These are phyloP conservation scores for Pantherophis alleghaniensis DNA, from an alignment of 2,797 vertebrate genomes.

Conservation along the genomic window DNA sequence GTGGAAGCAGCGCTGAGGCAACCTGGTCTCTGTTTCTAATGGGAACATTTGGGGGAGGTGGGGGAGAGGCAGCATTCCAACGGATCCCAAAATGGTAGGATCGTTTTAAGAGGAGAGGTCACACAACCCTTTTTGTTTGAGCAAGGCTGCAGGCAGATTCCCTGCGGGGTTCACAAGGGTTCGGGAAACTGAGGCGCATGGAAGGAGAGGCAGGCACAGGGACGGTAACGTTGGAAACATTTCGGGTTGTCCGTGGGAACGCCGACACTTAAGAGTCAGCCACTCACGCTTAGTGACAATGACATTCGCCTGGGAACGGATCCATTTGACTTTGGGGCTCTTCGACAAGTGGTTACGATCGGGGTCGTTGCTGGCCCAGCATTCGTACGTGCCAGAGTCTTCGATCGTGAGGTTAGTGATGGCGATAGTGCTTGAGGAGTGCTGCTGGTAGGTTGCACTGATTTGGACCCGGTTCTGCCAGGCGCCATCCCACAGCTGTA, in stretches of 20 bases:
- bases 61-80: conserved; percentile 27
- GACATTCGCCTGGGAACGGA: conserved; percentile 93
- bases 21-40: conserved; percentile 33
- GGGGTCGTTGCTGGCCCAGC: conserved; percentile 93
- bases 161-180: conserved; percentile 46
- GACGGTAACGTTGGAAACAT: conserved; percentile 55
- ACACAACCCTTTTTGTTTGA: conserved; percentile 63
- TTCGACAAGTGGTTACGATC: conserved; percentile 92
- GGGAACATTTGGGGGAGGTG: neutral
- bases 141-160: conserved; percentile 44
- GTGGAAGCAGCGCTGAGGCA: conserved; percentile 30
- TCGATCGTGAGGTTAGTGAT: conserved; percentile 77
- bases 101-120: conserved; percentile 43
- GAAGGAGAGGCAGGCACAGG: conserved; percentile 45
- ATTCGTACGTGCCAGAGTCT: conserved; percentile 90
- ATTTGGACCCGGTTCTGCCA: conserved; percentile 81
- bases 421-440: conserved; percentile 84
- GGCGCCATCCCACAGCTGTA: conserved; percentile 89
- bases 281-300: conserved; percentile 96
- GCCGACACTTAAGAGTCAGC: conserved; percentile 50
- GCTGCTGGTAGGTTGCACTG: conserved; percentile 86
- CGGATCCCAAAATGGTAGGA: conserved; percentile 20
- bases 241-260: conserved; percentile 33
- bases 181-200: conserved; percentile 37
- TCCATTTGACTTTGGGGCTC: conserved; percentile 94